Evolutionary conservation across 2,888 invertebrate species (phyloP), one percentile per base, ranked within the genome.

Genomic region (Lycaena phlaeas): DNA sequence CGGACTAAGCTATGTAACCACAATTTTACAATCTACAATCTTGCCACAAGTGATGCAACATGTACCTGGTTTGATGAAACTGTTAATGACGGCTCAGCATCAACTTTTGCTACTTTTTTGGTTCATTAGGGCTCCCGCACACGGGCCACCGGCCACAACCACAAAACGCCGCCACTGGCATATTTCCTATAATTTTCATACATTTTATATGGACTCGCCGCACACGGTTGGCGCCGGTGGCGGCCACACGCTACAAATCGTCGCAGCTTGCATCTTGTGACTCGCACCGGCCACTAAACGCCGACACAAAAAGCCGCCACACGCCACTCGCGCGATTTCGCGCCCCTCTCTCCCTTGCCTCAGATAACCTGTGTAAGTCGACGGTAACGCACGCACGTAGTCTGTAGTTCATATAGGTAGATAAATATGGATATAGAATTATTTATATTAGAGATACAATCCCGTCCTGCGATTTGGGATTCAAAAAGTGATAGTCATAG

Each of bases 391-490:
- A 50, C 46, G 44, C 46, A 46, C 46, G 44, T 48, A 46, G 38
- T 50, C 44, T 45, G 44, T 42, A 30, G 42, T 45, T 45, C 41
- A 41, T 36, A 36, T 36, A 36, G 36, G 30, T 39, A 39, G 30
- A 39, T 39, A 39, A 40, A 45, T 39, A 44, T 40, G 43, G 42
- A 46, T 44, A 42, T 46, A 45, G 41, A 48, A 46, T 43, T 45
- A 49, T 48, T 50, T 44, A 53, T 49, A 45, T 48, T 46, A 40
- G 53, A 54, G 39, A 50, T 54, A 18, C 46, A 52, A 43, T 45
- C 48, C 39, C 51, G 49, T 50, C 51, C 50, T 45, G 49, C 53
- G 38, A 53, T 54, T 48, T 53, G 49, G 53, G 50, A 54, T 51
- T 50, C 44, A 46, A 50, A 47, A 40, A 43, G 40, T 44, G 49